Conservation (phyloP, 2,888 invertebrate species). For the Mesodorylaimus sp. region DNA sequence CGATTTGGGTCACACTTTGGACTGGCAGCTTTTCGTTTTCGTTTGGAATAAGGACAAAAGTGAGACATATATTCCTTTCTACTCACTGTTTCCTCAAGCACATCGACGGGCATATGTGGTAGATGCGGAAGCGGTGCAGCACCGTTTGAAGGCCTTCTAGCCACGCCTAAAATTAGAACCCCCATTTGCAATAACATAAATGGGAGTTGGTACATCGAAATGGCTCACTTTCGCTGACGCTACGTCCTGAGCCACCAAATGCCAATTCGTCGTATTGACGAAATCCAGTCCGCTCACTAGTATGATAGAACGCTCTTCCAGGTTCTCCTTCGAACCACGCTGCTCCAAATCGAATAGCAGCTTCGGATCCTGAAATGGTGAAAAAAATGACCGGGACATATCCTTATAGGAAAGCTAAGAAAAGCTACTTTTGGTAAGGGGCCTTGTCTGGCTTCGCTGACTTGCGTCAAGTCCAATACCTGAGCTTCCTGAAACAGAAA, state of each 20-base stretch:
- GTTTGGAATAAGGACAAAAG: too few species aligned
- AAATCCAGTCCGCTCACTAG: constrained; percentile 96
- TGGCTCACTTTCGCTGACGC: constrained; percentile 61
- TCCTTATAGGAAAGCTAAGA: not conserved
- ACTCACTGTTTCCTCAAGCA: constrained; percentile 97
- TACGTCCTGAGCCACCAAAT: constrained; percentile 78
- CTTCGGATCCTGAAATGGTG: constrained; percentile 57
- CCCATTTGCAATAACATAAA: not conserved
- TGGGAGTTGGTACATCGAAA: not conserved
- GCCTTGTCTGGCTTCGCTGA: constrained; percentile 83
- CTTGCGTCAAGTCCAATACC: constrained; percentile 92
- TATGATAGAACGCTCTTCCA: constrained; percentile 83
- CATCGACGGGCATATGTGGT: constrained; percentile 78
- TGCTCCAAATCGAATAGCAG: constrained; percentile 52
- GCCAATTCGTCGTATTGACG: constrained; percentile 94
- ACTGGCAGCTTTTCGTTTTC: too few species aligned
- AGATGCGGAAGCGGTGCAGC: constrained; percentile 74
- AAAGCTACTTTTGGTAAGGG: constrained; percentile 63
- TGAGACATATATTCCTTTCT: constrained; percentile 1
- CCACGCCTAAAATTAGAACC: constrained; percentile 55
- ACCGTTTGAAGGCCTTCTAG: constrained; percentile 66
- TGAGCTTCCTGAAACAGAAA: constrained; percentile 68
- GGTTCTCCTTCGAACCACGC: constrained; percentile 44
- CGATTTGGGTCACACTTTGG: too few species aligned
- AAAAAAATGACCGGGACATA: constrained; percentile 17